Conservation (phyloP, 2,888 invertebrate species). For the Drosophila kanekoi region DNA sequence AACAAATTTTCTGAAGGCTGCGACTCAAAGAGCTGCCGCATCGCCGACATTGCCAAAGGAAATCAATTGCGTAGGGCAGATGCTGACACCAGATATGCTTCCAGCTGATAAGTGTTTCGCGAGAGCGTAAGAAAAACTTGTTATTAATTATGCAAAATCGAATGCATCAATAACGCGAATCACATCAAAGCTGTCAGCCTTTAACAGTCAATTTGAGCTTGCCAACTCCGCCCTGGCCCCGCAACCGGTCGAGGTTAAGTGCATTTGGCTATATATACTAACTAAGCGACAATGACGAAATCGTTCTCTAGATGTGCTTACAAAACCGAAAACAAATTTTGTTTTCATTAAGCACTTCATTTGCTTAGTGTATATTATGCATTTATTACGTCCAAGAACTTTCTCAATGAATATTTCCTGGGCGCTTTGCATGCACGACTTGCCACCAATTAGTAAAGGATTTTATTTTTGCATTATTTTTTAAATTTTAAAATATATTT, state of each 20-base stretch:
- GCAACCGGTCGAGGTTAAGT: constrained; percentile 34
- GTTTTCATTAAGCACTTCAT: constrained; percentile 17
- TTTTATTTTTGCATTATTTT: not conserved
- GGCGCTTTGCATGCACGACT: not conserved
- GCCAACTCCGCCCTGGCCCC: not conserved
- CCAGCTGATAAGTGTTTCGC: not conserved
- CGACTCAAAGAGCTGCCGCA: constrained; percentile 11
- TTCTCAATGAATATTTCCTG: too few relatives aligned
- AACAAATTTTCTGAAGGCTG: constrained; percentile 28
- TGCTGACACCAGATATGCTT: constrained; percentile 7
- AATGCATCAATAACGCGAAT: constrained; percentile 31
- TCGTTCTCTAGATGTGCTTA: constrained; percentile 24
- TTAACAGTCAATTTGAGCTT: constrained; percentile 26
- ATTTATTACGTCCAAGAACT: not conserved
- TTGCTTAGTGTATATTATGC: constrained; percentile 5
- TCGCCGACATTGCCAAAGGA: not conserved
- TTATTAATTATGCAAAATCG: constrained; percentile 50
- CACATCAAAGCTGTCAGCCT: constrained; percentile 29
- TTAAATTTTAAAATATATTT: too few relatives aligned
- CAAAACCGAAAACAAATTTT: constrained; percentile 13
- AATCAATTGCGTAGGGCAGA: constrained; percentile 24
- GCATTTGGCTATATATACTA: constrained; percentile 26
- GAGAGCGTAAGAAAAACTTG: constrained; percentile 21
- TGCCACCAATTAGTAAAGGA: constrained; percentile 1
- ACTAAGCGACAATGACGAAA: constrained; percentile 34